These are phyloP conservation scores for Sarcophilus harrisii DNA, from an alignment of 2,797 vertebrate genomes.

Conservation along the genomic window DNA sequence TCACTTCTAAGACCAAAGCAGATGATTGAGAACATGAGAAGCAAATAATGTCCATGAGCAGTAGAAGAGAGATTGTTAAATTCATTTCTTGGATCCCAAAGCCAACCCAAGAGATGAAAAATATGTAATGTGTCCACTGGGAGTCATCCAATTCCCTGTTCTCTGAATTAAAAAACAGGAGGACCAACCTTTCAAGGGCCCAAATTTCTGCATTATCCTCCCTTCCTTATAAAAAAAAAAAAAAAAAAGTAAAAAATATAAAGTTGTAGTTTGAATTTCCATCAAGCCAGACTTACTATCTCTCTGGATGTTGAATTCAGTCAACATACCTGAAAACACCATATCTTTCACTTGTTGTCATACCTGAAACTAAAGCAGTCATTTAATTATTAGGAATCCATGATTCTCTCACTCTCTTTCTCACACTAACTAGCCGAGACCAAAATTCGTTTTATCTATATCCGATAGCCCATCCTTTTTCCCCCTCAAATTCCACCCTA, in stretches of 20 bases:
- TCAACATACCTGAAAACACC: slow-evolving; percentile 13
- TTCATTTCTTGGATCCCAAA: slow-evolving; percentile 64
- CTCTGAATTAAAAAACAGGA: slow-evolving; percentile 58
- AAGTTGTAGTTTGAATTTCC: slow-evolving; percentile 57
- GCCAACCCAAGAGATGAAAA: slow-evolving; percentile 73
- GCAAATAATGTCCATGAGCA: neutral
- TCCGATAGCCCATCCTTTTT: neutral
- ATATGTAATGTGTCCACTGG: slow-evolving; percentile 57
- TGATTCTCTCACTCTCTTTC: neutral
- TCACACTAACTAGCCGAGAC: slow-evolving; percentile 8
- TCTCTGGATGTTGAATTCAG: slow-evolving; percentile 44
- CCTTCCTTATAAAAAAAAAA: slow-evolving; percentile 36
- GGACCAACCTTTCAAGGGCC: slow-evolving; percentile 30
- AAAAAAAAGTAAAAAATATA: neutral
- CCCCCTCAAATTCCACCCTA: slow-evolving; percentile 1
- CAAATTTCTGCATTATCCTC: slow-evolving; percentile 54
- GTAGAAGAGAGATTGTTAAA: slow-evolving; percentile 30
- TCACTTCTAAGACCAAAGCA: slow-evolving; percentile 40
- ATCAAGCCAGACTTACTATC: neutral
- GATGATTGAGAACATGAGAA: neutral
- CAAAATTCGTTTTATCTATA: neutral
- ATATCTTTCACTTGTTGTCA: slow-evolving; percentile 18
- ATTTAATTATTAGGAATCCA: neutral
- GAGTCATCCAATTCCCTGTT: slow-evolving; percentile 67
- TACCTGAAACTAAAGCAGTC: slow-evolving; percentile 28